Conservation (phyloP, 2,888 invertebrate species). For the Heteromyza rotundicornis region DNA sequence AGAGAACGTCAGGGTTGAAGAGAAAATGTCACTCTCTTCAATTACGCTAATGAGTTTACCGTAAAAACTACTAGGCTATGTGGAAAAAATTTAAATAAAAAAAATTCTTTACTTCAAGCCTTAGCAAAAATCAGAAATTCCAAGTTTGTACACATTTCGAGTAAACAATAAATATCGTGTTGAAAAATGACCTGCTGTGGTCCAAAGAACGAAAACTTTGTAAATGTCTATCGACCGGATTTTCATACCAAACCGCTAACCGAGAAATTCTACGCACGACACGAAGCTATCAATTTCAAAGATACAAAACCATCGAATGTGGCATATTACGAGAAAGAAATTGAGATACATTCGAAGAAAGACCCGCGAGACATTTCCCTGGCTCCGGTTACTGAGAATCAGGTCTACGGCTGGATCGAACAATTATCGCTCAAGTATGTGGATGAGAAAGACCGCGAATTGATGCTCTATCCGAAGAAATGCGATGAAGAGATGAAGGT, state of each 20-base stretch:
- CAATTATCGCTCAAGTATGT: conserved; percentile 22
- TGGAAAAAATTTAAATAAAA: no score
- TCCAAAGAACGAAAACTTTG: conserved; percentile 1
- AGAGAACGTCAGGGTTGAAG: no score
- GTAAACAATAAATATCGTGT: no score
- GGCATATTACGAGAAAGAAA: conserved; percentile 23
- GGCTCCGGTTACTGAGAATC: conserved; percentile 35
- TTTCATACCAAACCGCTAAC: conserved; percentile 25
- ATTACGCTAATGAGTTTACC: no score
- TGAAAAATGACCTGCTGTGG: conserved; percentile 27
- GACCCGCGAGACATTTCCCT: conserved; percentile 19
- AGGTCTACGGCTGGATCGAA: conserved; percentile 36
- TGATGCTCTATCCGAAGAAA: conserved; percentile 23
- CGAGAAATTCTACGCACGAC: conserved; percentile 31
- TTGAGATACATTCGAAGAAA: conserved; percentile 24
- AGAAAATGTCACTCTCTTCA: no score
- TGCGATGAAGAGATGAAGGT: conserved; percentile 25
- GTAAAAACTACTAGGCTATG: no score
- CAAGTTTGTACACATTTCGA: no score
- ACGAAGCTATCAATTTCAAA: not conserved
- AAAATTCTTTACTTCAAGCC: no score
- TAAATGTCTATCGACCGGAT: conserved; percentile 27
- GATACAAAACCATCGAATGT: not conserved
- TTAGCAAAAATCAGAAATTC: no score
- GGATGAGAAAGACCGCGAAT: conserved; percentile 25